phyloP scores from a whole-genome alignment of 2,888 invertebrate species.

The Gastrophysa polygoni region DNA sequence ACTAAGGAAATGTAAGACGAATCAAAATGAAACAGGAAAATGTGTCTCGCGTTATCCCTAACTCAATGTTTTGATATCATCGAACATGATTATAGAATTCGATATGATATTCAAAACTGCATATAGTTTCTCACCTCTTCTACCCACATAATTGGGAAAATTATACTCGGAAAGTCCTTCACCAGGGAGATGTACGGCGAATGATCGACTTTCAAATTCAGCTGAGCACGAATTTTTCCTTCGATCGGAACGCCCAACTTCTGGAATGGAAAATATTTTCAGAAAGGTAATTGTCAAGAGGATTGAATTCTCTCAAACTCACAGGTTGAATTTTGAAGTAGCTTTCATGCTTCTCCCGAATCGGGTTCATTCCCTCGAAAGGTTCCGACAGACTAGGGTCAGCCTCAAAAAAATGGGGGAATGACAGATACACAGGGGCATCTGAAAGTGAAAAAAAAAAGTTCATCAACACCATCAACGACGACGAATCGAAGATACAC shows the following conservation, averaged over 20 bases:
- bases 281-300: neutral
- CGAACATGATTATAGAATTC: too few species aligned
- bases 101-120: slow-evolving; percentile 5
- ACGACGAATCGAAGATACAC: neutral
- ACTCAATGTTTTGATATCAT: too few species aligned
- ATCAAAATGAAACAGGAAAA: too few species aligned
- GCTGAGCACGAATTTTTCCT: slow-evolving; percentile 79
- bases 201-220: slow-evolving; percentile 79
- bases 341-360: slow-evolving; percentile 71
- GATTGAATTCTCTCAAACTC: slow-evolving; percentile 55
- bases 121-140: slow-evolving; percentile 65
- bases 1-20: too few species aligned
- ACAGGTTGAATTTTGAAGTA: slow-evolving; percentile 88
- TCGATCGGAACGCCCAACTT: slow-evolving; percentile 86
- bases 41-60: too few species aligned
- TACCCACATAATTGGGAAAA: slow-evolving; percentile 88
- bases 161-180: slow-evolving; percentile 76
- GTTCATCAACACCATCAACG: neutral
- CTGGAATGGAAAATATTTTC: slow-evolving; percentile 58
- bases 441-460: slow-evolving; percentile 60
- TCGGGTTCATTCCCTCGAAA: slow-evolving; percentile 76
- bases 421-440: slow-evolving; percentile 87
- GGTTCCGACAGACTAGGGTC: slow-evolving; percentile 70
- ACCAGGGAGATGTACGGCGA: slow-evolving; percentile 75
- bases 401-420: slow-evolving; percentile 87